Percentiles rank a stretch among this genome's conserved stretches.
Conservation (phyloP, 1,140 invertebrate genomes). For the Aphelenchoides fujianensis region DNA sequence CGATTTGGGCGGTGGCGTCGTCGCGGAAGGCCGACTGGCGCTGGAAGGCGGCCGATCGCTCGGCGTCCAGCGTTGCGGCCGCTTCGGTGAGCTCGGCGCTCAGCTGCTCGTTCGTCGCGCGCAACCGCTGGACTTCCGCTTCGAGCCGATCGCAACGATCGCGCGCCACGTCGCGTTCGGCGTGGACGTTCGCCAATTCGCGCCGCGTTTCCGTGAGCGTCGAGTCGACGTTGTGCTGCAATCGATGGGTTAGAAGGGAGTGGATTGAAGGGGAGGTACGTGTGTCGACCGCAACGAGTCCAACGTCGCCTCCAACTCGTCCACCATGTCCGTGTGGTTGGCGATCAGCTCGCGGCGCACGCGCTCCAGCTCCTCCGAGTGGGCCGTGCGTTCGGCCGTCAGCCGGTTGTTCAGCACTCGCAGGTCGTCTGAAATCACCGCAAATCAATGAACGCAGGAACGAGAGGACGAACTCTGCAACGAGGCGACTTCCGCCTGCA, state of each 20-base stretch:
- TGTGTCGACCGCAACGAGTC: background rate
- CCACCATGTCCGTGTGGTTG: background rate
- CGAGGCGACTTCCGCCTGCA: background rate
- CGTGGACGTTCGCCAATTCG: conserved; percentile 4
- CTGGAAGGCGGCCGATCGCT: background rate
- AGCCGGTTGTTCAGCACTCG: background rate
- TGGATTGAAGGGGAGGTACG: background rate
- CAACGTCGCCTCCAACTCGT: background rate
- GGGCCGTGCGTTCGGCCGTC: background rate
- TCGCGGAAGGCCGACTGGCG: background rate
- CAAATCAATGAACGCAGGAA: too few species aligned
- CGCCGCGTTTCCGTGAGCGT: background rate
- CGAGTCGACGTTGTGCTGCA: background rate
- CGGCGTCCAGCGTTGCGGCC: background rate
- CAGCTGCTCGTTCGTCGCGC: conserved; percentile 2
- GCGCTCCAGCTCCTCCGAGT: background rate
- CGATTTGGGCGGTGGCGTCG: background rate
- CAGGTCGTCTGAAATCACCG: background rate
- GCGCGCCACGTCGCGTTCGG: background rate
- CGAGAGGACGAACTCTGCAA: background rate
- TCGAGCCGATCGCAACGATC: background rate
- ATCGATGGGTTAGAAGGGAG: background rate
- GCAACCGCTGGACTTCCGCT: background rate
- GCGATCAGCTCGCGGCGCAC: background rate
- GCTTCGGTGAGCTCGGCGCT: background rate